Percentiles rank a stretch among this genome's conserved stretches.
These are phyloP conservation scores for Distichodus sexfasciatus DNA, from an alignment of 2,797 vertebrate genomes.

Conservation along the genomic window DNA sequence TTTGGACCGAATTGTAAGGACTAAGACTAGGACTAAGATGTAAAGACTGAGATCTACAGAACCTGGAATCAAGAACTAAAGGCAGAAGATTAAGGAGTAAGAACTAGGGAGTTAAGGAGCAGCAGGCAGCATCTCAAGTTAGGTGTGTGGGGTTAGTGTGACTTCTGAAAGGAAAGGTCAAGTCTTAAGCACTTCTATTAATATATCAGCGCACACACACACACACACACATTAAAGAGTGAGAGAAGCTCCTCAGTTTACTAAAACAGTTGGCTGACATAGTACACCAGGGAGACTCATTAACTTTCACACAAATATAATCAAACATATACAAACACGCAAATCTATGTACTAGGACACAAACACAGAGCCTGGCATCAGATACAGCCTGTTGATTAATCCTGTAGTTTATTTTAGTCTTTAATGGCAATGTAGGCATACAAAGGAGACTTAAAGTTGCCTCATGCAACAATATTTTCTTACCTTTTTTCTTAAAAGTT, in stretches of 20 bases:
- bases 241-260: not conserved
- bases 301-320: constrained; percentile 6
- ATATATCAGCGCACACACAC: constrained; percentile 36
- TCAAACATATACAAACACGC: constrained; percentile 3
- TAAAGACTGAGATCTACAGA: no score
- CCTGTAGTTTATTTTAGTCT: not conserved
- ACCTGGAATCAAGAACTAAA: no score
- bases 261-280: not conserved
- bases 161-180: constrained; percentile 44
- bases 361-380: not conserved
- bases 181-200: constrained; percentile 50
- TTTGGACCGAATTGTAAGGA: no score
- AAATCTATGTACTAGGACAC: not conserved
- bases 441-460: no score
- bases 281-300: not conserved
- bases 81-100: no score
- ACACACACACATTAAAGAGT: constrained; percentile 1
- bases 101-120: no score
- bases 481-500: no score
- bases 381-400: no score
- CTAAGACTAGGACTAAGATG: no score
- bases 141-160: constrained; percentile 3
- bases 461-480: no score
- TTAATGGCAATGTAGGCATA: not conserved
- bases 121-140: constrained; percentile 25